Evolutionary conservation across 2,113 vertebrate genomes (phyloP), one percentile per base, ranked within the genome.

Genomic region (Centropus unirufus): DNA sequence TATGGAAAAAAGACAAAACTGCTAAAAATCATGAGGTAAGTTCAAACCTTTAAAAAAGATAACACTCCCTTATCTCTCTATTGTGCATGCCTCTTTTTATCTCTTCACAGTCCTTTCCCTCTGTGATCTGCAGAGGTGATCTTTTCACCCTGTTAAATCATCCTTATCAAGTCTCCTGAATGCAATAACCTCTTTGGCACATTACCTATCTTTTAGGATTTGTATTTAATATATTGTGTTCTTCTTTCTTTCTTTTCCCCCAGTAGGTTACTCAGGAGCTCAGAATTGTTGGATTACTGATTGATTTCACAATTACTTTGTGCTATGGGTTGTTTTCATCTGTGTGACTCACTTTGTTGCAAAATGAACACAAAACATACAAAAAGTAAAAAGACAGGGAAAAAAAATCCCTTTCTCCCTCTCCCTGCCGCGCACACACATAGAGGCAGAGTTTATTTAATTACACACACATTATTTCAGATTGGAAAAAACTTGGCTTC

Each of bases 101-200:
- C 91, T 95, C 67, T 64, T 74, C 26, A 2, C 23, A 75, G 90
- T 67, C 55, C 72, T 74, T 91, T 94, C 79, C 79, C 47, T 78
- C 46, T 81, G 32, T 81, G 87, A 88, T 94, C 90, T 67, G 64
- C 83, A 83, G 85, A 90, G 85, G 68, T 95, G 92, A 92, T 96
- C 93, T 94, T 77, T 95, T 92, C 82, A 89, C 95, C 89, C 82
- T 93, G 94, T 68, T 96, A 96, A 96, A 92, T 93, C 90, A 94
- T n/a, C 84, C 87, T 92, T 91, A 95, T 96, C 94, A 26, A 83
- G 82, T 19, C 83, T 85, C 55, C 80, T 57, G 85, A 94, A 93
- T 90, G 92, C 90, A 95, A 90, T 93, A 94, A 96, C 82, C 90
- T 94, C 87, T 92, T 91, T 92, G 92, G 79, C 74, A 87, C 92